Base-by-base conservation (phyloP, 1,140 invertebrate genomes). In the Lordiphosa stackelbergi region DNA sequence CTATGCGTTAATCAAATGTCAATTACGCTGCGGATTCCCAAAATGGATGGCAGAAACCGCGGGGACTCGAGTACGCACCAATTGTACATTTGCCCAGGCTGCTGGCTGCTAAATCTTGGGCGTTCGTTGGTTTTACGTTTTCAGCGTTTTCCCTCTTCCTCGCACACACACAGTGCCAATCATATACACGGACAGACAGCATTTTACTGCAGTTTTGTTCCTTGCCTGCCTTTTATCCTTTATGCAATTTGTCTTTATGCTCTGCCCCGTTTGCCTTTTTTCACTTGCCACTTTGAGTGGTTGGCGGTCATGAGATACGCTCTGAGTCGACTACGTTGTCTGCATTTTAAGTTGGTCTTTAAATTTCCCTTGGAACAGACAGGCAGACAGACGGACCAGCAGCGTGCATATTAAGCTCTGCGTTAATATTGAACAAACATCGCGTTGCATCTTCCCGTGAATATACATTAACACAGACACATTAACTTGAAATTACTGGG, bases 1-100 rank as follows among this genome's bases (percentile, higher is more conserved):
- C 69, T 62, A 53, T 69, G 69, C 73, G 74, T 79, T 78, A 79
- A 79, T 78, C 74, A 78, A 79, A 78, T 69, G 74, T 79, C 73
- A 78, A 78, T 79, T 78, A 78, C 57, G 53, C 54, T 66, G 74
- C 69, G 69, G 74, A 57, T 79, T 58, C 48, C 43, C 73, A 46
- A 24, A 71, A 71, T 72, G 66, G 53, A 58, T 60, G 57, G 38
- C 22, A 36, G 42, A 6, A 48, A 43, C 8, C 55, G 36, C 51
- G 9, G 37, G 12, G 10, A 8, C 4, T 59, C 28, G 42, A 43
- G 31, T 16, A 60, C 34, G n/a, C 48, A 22, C 48, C 48, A 68
- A 53, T 60, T 52, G 64, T 53, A 66, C 53, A 53, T 24, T 24
- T 24, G 5, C 22, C 22, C 22, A 24, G 22, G 22, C 22, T 24